A percentile compares a stretch with the other conserved stretches of the same genome.
These are phyloP conservation scores for Callinectes sapidus DNA, from an alignment of 2,888 invertebrate genomes.

Conservation along the genomic window DNA sequence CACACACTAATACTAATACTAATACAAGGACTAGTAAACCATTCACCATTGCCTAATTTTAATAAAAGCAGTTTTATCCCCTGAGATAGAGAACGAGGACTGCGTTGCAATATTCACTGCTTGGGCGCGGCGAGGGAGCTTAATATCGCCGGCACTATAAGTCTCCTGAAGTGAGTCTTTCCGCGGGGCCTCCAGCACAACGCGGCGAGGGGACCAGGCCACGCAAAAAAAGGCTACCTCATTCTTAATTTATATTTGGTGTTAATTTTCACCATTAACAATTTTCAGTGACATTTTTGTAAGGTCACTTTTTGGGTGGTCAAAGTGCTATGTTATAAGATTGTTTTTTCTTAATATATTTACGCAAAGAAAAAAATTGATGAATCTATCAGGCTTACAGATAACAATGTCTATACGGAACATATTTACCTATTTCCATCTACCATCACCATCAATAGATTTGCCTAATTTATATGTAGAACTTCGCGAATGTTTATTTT, in stretches of 20 bases:
- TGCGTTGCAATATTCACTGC: neutral
- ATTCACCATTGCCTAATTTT: constrained; percentile 8
- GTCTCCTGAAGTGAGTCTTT: constrained; percentile 17
- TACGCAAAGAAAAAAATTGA: no score
- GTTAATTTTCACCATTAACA: neutral
- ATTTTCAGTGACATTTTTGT: no score
- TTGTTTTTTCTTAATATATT: no score
- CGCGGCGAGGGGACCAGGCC: neutral
- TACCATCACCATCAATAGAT: no score
- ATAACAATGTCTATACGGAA: no score
- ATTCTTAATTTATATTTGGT: neutral
- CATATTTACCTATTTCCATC: no score
- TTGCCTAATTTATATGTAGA: no score
- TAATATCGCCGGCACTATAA: constrained; percentile 27
- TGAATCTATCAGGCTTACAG: no score
- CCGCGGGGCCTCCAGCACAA: neutral
- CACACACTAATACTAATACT: neutral
- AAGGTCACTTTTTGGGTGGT: no score
- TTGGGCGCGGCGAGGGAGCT: neutral
- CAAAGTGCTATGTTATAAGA: no score
- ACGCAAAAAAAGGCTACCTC: neutral
- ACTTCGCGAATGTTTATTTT: neutral
- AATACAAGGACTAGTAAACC: neutral
- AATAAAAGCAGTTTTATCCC: constrained; percentile 8
- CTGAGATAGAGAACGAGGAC: neutral